These are phyloP conservation scores for Dreissena polymorpha DNA, from an alignment of 1,140 invertebrate species.

Conservation along the genomic window DNA sequence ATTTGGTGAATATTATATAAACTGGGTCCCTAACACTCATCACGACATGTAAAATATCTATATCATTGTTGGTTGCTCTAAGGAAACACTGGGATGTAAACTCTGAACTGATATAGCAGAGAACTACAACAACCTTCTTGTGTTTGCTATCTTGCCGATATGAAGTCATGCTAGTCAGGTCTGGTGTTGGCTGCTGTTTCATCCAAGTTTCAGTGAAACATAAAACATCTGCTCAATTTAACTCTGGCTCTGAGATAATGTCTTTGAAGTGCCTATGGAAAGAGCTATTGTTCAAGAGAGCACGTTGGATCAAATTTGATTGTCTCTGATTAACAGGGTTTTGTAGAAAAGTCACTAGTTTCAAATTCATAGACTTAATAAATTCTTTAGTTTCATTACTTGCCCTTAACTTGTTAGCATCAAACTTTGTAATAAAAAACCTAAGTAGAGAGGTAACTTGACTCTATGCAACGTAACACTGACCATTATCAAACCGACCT, in stretches of 20 bases:
- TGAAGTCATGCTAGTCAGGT: background rate
- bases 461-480: constrained; percentile 22
- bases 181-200: background rate
- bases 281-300: background rate
- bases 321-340: constrained; percentile 7
- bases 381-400: background rate
- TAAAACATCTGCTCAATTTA: background rate
- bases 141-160: constrained; percentile 10
- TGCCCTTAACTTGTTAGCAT: constrained; percentile 3
- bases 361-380: background rate
- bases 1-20: constrained; percentile 10
- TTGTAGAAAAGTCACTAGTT: background rate
- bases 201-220: constrained; percentile 35
- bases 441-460: constrained; percentile 21
- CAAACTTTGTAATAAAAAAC: constrained; percentile 6
- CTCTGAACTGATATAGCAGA: background rate
- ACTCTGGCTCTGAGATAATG: background rate
- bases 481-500: constrained; percentile 28
- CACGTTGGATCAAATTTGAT: constrained; percentile 3
- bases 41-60: constrained; percentile 6
- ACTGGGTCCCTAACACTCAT: background rate
- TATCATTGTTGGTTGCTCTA: background rate
- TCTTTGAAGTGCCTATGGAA: background rate
- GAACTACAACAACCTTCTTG: constrained; percentile 30
- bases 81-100: background rate